Percentiles rank a stretch among this genome's conserved stretches.
These are phyloP conservation scores for Orthosia incerta DNA, from an alignment of 2,888 invertebrate genomes.

Conservation along the genomic window DNA sequence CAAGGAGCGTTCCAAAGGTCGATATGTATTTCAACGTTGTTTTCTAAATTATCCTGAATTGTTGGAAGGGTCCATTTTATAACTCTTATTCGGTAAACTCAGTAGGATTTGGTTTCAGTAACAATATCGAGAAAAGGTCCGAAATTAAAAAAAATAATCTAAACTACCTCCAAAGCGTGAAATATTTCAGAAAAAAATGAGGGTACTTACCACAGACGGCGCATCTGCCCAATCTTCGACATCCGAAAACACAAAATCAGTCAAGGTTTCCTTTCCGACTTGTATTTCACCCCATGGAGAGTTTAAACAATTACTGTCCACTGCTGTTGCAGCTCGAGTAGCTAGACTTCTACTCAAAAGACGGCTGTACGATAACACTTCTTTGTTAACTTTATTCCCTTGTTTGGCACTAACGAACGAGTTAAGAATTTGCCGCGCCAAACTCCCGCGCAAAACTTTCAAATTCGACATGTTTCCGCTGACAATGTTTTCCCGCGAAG, in stretches of 20 bases:
- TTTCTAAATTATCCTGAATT: background rate
- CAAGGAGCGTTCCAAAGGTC: constrained; percentile 35
- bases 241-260: constrained; percentile 91
- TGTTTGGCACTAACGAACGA: constrained; percentile 71
- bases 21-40: background rate
- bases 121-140: background rate
- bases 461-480: constrained; percentile 83
- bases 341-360: constrained; percentile 76
- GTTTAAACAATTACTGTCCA: constrained; percentile 79
- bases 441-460: constrained; percentile 87
- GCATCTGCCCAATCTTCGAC: constrained; percentile 90
- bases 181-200: constrained; percentile 1
- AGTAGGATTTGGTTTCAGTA: background rate
- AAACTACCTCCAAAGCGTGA: background rate
- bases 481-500: constrained; percentile 79
- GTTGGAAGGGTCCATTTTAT: background rate
- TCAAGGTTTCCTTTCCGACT: constrained; percentile 90
- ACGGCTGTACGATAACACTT: constrained; percentile 63
- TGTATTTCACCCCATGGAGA: constrained; percentile 89
- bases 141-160: background rate
- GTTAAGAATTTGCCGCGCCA: constrained; percentile 83
- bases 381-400: constrained; percentile 72
- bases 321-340: constrained; percentile 80
- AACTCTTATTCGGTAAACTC: background rate
- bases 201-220: constrained; percentile 92